Base-by-base conservation (phyloP, 1,140 invertebrate genomes). In the Ladona fulva region DNA sequence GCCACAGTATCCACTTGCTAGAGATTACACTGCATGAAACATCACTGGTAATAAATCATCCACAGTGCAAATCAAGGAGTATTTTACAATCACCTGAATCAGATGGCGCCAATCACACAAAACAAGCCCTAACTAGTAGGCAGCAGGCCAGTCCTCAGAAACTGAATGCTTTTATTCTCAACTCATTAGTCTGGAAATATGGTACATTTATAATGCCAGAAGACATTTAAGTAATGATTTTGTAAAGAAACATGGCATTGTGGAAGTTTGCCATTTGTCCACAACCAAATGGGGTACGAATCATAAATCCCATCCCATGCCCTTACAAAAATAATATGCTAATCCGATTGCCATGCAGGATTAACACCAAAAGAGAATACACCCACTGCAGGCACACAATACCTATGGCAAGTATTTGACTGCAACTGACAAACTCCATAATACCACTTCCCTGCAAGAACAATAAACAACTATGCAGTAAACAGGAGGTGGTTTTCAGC, bases 1-100 rank as follows among this genome's bases (percentile, higher is more conserved):
- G 42, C 52, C 74, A 22, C 8, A 25, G 75, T 74, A 22, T 76
- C 24, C 22, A 44, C 42, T 76, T 42, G 44, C 44, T 76, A 76
- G 74, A 24, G 25, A 78, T 59, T 59, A 79, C 42, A 77, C 77
- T 37, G 76, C 78, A 79, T 79, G 74, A 79, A 75, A 75, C 78
- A 79, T 76, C 73, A 77, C 78, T 77, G 78, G 77, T 77, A 78
- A 78, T 78, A 76, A 78, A 78, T 76, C 76, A 59, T 76, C 59
- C 29, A 76, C n/a, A 74, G 78, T 79, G 78, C 78, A 79, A 78
- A 78, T 77, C 52, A 77, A 78, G 66, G 74, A 66, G 19, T 77
- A 78, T 79, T 77, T 42, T 79, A 77, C 75, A 79, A 79, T 52
- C 44, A 37, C 76, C 73, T 74, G 75, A 42, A 42, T 78, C 59